These are phyloP conservation scores for Lophotis ruficrista DNA, from an alignment of 2,113 vertebrate species.

Conservation along the genomic window DNA sequence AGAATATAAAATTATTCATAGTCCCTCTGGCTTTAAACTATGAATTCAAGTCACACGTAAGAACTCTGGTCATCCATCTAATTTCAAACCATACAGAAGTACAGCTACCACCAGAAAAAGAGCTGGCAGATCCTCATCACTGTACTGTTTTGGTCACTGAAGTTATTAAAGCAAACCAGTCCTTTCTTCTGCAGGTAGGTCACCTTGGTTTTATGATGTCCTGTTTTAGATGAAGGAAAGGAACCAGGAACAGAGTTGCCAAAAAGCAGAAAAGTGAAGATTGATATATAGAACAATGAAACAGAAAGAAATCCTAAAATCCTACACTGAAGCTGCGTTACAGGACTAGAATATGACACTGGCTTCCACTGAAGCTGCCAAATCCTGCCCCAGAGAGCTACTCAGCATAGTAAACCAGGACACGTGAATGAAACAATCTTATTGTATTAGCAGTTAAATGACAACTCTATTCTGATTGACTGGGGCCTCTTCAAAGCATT, in stretches of 20 bases:
- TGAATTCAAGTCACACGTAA: neutral
- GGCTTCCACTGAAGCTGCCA: neutral
- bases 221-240: slow-evolving; percentile 33
- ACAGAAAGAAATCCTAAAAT: neutral
- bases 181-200: slow-evolving; percentile 2
- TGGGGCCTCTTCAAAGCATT: neutral
- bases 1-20: neutral
- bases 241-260: slow-evolving; percentile 34
- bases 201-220: slow-evolving; percentile 21
- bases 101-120: neutral
- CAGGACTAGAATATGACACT: neutral
- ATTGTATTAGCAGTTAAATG: neutral
- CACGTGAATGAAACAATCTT: neutral
- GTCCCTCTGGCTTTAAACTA: neutral
- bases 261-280: slow-evolving; percentile 36
- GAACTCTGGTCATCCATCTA: neutral
- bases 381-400: neutral
- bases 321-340: neutral
- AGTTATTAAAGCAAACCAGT: slow-evolving; percentile 38
- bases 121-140: neutral
- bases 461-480: neutral
- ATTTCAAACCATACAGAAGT: neutral
- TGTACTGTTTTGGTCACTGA: slow-evolving; percentile 11
- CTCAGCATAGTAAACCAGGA: neutral
- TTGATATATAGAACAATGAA: neutral